A percentile compares a stretch with the other conserved stretches of the same genome.
phyloP scores from a whole-genome alignment of 2,888 invertebrate species.

The Tachina grossa region DNA sequence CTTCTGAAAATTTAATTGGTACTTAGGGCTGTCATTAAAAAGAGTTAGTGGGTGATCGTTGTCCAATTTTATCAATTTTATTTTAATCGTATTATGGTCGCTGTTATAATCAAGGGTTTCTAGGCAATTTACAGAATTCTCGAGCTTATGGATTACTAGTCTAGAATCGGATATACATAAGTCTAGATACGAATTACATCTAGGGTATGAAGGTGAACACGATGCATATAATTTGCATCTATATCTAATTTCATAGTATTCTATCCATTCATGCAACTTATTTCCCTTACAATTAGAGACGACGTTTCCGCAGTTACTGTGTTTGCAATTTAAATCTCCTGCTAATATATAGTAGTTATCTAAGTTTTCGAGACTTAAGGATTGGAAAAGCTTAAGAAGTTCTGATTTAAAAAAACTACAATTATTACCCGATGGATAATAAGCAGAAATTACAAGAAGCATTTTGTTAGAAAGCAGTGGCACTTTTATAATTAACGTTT shows the following conservation, averaged over 20 bases:
- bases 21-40: background rate
- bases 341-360: constrained; percentile 4
- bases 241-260: constrained; percentile 18
- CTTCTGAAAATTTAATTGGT: constrained; percentile 22
- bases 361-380: background rate
- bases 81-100: constrained; percentile 34
- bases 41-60: too few relatives aligned
- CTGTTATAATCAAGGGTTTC: constrained; percentile 14
- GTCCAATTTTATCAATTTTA: background rate
- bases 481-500: constrained; percentile 2
- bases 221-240: constrained; percentile 5
- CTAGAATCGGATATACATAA: constrained; percentile 10
- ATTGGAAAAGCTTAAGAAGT: constrained; percentile 10
- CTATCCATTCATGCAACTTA: constrained; percentile 11
- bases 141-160: background rate
- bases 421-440: constrained; percentile 13
- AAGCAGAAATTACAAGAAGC: background rate
- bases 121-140: constrained; percentile 1
- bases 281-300: too few relatives aligned
- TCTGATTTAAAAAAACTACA: constrained; percentile 17
- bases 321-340: too few relatives aligned
- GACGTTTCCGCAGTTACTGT: too few relatives aligned
- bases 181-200: background rate
- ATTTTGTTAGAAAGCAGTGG: background rate
- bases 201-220: background rate